Conservation (phyloP, 2,113 vertebrate species). For the Gallinago jamesoni region DNA sequence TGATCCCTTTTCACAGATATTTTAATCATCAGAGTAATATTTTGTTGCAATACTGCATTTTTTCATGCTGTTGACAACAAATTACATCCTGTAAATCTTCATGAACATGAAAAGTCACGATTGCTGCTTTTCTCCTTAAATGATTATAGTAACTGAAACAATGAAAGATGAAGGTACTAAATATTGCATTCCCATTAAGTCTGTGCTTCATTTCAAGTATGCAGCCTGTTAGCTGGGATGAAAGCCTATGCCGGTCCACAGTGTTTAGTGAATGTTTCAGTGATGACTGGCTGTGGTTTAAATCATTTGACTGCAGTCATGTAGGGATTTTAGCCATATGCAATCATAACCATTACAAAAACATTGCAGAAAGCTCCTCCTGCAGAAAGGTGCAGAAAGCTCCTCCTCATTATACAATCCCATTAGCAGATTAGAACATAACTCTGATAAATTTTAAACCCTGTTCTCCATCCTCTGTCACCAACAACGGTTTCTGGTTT, state of each 20-base stretch:
- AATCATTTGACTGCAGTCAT: not conserved
- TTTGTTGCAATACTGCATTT: not conserved
- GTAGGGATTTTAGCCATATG: not conserved
- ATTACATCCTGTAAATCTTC: not conserved
- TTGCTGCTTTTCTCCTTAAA: not conserved
- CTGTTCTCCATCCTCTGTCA: not conserved
- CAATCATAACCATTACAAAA: not conserved
- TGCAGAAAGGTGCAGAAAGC: not conserved
- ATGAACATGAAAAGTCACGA: not conserved
- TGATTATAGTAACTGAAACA: not conserved
- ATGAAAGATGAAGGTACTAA: not conserved
- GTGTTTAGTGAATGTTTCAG: not conserved
- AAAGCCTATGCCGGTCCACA: fast-evolving
- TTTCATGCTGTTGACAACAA: not conserved
- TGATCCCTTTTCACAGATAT: not conserved
- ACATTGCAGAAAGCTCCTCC: not conserved
- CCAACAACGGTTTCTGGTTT: not conserved
- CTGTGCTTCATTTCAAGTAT: fast-evolving
- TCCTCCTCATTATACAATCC: not conserved
- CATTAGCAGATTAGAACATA: not conserved
- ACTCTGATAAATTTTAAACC: not conserved
- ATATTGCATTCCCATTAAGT: not conserved
- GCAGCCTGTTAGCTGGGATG: not conserved
- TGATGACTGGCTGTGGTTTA: not conserved
- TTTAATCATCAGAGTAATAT: fast-evolving